A percentile compares a stretch with the other conserved stretches of the same genome.
These are phyloP conservation scores for Pherbina coryleti DNA, from an alignment of 2,888 invertebrate species.

Conservation along the genomic window DNA sequence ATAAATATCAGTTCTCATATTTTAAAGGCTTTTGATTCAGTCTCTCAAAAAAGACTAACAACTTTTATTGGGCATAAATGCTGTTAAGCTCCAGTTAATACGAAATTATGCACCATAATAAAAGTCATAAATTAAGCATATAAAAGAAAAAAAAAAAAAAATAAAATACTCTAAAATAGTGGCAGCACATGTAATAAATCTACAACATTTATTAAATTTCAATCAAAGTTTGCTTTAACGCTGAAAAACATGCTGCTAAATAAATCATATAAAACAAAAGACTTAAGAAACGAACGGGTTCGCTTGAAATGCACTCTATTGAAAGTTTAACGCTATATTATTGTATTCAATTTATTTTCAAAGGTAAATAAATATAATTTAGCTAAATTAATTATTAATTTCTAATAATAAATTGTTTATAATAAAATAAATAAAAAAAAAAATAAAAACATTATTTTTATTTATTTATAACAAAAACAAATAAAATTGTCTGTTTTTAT, in stretches of 20 bases:
- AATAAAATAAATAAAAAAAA: no score
- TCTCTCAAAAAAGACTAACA: not conserved
- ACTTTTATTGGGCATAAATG: not conserved
- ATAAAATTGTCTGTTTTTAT: not conserved
- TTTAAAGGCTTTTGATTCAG: not conserved
- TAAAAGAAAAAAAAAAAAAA: no score
- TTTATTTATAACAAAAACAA: not conserved
- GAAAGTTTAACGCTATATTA: not conserved
- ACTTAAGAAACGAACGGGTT: no score
- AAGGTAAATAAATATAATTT: no score
- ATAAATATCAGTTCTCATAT: not conserved
- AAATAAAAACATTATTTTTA: not conserved
- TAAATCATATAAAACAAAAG: not conserved
- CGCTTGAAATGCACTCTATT: not conserved
- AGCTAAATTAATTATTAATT: no score
- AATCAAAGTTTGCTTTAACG: no score
- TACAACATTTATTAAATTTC: no score
- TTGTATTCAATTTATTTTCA: slow-evolving; percentile 11
- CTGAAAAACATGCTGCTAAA: not conserved
- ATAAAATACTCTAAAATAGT: not conserved
- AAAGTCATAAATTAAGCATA: not conserved
- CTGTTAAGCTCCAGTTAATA: not conserved
- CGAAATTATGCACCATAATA: slow-evolving; percentile 9
- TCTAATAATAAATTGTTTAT: no score
- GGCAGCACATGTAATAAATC: not conserved